These are phyloP conservation scores for Eulemur coronatus DNA, from an alignment of 2,797 vertebrate species.

Conservation along the genomic window DNA sequence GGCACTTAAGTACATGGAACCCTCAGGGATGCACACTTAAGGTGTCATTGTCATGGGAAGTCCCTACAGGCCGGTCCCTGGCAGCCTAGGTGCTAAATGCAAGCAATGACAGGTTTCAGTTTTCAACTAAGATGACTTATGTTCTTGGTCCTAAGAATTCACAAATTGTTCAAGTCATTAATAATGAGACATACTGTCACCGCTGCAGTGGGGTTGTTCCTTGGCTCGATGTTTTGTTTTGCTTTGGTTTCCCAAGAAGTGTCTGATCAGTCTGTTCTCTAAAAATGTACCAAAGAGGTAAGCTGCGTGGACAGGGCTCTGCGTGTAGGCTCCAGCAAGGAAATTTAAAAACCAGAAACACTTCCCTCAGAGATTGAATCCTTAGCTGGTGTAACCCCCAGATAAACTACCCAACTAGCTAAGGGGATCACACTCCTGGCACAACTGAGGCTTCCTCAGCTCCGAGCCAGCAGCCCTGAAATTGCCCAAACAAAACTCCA, in stretches of 20 bases:
- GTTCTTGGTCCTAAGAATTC: neutral
- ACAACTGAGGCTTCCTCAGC: neutral
- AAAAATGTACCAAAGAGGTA: neutral
- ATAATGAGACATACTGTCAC: neutral
- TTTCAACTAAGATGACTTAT: neutral
- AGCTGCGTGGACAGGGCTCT: neutral
- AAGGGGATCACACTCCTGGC: accelerated
- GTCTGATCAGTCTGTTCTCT: neutral
- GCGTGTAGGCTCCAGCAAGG: neutral
- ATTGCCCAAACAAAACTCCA: neutral
- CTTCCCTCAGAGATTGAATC: neutral
- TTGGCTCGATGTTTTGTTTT: neutral
- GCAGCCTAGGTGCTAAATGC: neutral
- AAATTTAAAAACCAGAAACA: neutral
- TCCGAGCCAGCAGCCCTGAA: neutral
- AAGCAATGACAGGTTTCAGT: neutral
- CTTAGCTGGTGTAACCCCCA: neutral
- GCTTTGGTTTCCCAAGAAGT: neutral
- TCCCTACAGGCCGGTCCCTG: neutral
- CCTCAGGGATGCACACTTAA: accelerated
- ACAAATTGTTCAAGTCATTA: neutral
- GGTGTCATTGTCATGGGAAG: neutral
- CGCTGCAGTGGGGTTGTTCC: neutral
- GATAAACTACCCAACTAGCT: neutral
- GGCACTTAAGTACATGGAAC: neutral